Conservation (phyloP, 2,888 invertebrate genomes). For the Macrostomum cliftonense region DNA sequence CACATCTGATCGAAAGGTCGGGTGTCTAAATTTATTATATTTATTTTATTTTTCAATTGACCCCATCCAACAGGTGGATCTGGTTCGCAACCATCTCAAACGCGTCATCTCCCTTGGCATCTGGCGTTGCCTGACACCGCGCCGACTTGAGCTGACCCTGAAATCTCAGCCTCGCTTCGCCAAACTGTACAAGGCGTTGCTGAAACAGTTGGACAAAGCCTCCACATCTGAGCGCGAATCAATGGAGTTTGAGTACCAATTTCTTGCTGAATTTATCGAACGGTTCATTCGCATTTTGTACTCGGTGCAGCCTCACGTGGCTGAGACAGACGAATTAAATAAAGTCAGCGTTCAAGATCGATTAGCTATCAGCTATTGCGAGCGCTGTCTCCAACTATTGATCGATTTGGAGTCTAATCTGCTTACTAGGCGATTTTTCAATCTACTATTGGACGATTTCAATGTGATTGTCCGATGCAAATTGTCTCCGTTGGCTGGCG, state of each 20-base stretch:
- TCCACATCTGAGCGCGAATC: background rate
- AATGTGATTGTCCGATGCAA: slow-evolving; percentile 76
- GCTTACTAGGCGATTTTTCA: slow-evolving; percentile 86
- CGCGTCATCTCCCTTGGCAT: slow-evolving; percentile 72
- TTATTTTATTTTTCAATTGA: no score
- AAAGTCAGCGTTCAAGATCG: no score
- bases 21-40: no score
- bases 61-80: slow-evolving; percentile 76
- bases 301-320: background rate
- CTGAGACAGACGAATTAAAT: no score
- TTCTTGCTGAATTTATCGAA: slow-evolving; percentile 4
- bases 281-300: slow-evolving; percentile 4
- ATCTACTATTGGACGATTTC: slow-evolving; percentile 78
- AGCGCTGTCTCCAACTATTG: slow-evolving; percentile 79
- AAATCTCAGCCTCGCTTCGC: slow-evolving; percentile 62
- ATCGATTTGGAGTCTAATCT: slow-evolving; percentile 84
- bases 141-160: slow-evolving; percentile 62
- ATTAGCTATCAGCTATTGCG: slow-evolving; percentile 54
- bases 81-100: slow-evolving; percentile 77
- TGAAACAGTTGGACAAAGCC: slow-evolving; percentile 51
- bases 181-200: slow-evolving; percentile 67
- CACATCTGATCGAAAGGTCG: no score
- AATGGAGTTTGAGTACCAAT: background rate
- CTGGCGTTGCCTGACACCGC: slow-evolving; percentile 48
- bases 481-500: slow-evolving; percentile 49